Conservation (phyloP, 2,888 invertebrate species). For the Orthonevra nobilis region DNA sequence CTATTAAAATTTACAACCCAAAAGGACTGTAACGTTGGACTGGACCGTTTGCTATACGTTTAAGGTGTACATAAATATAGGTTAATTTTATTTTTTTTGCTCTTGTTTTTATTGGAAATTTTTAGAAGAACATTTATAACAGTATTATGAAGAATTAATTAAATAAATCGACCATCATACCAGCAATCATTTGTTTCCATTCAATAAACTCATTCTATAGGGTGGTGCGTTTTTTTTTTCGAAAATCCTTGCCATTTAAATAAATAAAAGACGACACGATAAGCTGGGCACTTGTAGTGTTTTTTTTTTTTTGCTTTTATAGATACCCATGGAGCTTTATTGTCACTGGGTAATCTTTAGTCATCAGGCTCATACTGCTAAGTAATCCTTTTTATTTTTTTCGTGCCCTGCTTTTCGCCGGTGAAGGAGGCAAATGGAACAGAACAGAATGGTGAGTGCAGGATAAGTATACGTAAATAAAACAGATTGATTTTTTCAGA, state of each 20-base stretch:
- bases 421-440: no score
- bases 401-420: no score
- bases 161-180: conserved; percentile 69
- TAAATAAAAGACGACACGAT: not conserved
- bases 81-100: no score
- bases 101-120: conserved; percentile 68
- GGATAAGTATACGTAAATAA: no score
- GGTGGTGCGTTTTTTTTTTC: conserved; percentile 48
- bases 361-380: no score
- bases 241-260: conserved; percentile 33
- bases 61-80: conserved; percentile 67
- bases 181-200: no score
- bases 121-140: conserved; percentile 68
- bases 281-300: conserved; percentile 28
- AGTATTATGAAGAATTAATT: conserved; percentile 66
- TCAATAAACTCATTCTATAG: no score
- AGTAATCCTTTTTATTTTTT: no score
- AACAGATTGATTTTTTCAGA: no score
- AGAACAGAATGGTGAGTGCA: no score
- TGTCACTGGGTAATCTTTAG: no score
- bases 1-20: conserved; percentile 76
- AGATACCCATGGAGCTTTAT: no score
- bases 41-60: conserved; percentile 14
- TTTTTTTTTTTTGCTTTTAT: conserved; percentile 4
- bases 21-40: conserved; percentile 5